A percentile compares a stretch with the other conserved stretches of the same genome.
phyloP scores from a whole-genome alignment of 2,113 vertebrate species.

The Lepidiolamprologus cunningtoni region DNA sequence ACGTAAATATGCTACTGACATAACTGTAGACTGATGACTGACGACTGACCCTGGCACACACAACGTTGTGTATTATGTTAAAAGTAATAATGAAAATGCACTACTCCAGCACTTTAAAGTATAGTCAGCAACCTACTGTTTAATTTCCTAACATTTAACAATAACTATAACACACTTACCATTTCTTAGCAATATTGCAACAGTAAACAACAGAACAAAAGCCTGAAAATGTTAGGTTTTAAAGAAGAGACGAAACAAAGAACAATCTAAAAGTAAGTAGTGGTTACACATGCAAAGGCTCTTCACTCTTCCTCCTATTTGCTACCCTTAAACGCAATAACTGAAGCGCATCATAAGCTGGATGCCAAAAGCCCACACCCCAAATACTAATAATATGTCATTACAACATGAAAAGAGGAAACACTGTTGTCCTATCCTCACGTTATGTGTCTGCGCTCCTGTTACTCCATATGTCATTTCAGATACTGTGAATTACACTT shows the following conservation, averaged over 20 bases:
- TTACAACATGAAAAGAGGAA: background rate
- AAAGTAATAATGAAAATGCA: background rate
- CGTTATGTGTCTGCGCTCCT: accelerated
- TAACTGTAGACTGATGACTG: constrained; percentile 4
- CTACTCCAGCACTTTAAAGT: background rate
- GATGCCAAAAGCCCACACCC: background rate
- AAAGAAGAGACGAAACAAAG: background rate
- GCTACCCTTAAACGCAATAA: background rate
- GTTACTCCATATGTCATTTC: background rate
- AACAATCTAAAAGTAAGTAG: background rate
- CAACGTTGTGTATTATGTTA: background rate
- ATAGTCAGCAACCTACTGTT: background rate
- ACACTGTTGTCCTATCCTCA: background rate
- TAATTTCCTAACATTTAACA: background rate
- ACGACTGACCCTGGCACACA: background rate
- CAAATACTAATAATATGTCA: background rate
- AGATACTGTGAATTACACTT: background rate
- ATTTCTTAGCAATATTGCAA: background rate
- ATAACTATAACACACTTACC: background rate
- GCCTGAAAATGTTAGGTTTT: background rate
- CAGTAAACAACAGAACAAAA: background rate
- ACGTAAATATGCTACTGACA: background rate
- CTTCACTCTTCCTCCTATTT: background rate
- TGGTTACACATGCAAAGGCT: background rate
- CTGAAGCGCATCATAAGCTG: background rate